These are phyloP conservation scores for Cryptus armator DNA, from an alignment of 2,888 invertebrate species.

Conservation along the genomic window DNA sequence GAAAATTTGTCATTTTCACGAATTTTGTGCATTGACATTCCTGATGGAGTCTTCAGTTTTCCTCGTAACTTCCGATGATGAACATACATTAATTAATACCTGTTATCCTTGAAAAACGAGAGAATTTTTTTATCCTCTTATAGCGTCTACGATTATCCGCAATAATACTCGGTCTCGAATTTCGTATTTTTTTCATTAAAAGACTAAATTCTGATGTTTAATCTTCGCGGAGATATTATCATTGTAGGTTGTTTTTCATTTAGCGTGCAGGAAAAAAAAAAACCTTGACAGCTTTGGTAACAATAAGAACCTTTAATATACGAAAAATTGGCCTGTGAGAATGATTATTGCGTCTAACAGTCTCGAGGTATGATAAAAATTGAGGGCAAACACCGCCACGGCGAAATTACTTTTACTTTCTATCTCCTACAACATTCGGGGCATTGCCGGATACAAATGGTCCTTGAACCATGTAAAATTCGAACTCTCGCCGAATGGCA, in stretches of 20 bases:
- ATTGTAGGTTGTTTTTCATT: neutral
- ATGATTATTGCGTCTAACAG: constrained; percentile 11
- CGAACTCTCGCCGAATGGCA: constrained; percentile 12
- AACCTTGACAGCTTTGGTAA: neutral
- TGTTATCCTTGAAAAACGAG: constrained; percentile 49
- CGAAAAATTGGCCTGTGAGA: neutral
- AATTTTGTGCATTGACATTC: neutral
- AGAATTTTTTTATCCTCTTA: neutral
- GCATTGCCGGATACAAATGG: constrained; percentile 17
- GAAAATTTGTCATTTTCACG: neutral
- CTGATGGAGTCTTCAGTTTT: constrained; percentile 14
- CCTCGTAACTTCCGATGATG: constrained; percentile 2
- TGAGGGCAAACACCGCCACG: neutral
- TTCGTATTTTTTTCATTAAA: neutral
- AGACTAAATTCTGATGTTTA: neutral
- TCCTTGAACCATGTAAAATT: constrained; percentile 41
- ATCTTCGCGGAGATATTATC: neutral
- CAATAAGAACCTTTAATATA: neutral
- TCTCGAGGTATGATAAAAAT: neutral
- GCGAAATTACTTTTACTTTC: constrained; percentile 53
- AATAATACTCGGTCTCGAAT: no score
- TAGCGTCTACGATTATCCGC: no score
- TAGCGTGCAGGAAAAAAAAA: neutral
- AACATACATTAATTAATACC: constrained; percentile 3
- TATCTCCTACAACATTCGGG: constrained; percentile 35